Evolutionary conservation across 2,888 invertebrate species (phyloP).

Genomic region (Harpalus rubripes): DNA sequence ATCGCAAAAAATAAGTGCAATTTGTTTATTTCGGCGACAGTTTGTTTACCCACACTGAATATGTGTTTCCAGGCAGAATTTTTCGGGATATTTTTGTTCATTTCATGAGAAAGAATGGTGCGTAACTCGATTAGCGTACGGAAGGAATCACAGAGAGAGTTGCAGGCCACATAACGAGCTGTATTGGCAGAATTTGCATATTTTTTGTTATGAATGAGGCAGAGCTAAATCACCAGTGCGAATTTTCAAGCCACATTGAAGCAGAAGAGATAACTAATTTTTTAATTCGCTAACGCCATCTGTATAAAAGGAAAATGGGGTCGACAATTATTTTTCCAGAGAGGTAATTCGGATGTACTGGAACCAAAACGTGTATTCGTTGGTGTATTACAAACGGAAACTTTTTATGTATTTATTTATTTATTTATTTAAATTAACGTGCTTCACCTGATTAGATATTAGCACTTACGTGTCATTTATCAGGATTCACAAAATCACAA

Average conservation of each 20-base stretch:
- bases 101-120: slow-evolving; percentile 34
- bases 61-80: not conserved
- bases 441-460: no score
- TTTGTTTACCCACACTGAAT: no score
- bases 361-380: not conserved
- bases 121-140: slow-evolving; percentile 31
- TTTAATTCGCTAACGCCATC: slow-evolving; percentile 53
- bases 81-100: slow-evolving; percentile 22
- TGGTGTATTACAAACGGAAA: not conserved
- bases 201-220: slow-evolving; percentile 57
- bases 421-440: no score
- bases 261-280: slow-evolving; percentile 59
- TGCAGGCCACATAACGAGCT: slow-evolving; percentile 39
- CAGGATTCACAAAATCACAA: no score
- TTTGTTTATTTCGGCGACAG: no score
- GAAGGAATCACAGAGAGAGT: slow-evolving; percentile 16
- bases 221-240: slow-evolving; percentile 43
- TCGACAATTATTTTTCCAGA: not conserved
- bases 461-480: no score
- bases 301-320: slow-evolving; percentile 15
- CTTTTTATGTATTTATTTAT: no score
- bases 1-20: no score
- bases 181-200: slow-evolving; percentile 56
- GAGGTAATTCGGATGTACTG: not conserved
- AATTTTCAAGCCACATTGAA: slow-evolving; percentile 54